Conservation (phyloP, 1,140 invertebrate genomes). For the Scaptomyza pallida region DNA sequence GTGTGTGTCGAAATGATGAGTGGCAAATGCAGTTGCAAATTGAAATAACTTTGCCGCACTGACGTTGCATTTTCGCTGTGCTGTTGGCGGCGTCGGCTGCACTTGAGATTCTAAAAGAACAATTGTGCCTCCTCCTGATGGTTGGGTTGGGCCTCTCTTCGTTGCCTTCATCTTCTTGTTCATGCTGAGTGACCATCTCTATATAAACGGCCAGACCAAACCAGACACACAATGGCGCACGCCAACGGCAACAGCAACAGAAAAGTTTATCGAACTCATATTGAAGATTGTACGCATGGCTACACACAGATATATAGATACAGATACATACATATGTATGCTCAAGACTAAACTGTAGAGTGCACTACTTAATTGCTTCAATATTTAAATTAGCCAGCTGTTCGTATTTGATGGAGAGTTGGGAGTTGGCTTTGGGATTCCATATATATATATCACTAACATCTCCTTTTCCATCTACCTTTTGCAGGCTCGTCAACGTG, state of each 20-base stretch:
- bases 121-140: slow-evolving; percentile 20
- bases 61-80: slow-evolving; percentile 34
- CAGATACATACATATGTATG: slow-evolving; percentile 17
- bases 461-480: background rate
- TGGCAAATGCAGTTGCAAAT: slow-evolving; percentile 72
- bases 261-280: slow-evolving; percentile 79
- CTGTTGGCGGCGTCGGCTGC: slow-evolving; percentile 16
- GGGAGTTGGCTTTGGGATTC: too few species aligned
- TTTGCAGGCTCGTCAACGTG: slow-evolving; percentile 96
- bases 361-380: slow-evolving; percentile 43
- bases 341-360: slow-evolving; percentile 32
- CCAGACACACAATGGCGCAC: slow-evolving; percentile 63
- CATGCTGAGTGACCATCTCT: slow-evolving; percentile 77
- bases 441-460: too few species aligned
- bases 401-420: too few species aligned
- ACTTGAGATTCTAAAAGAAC: slow-evolving; percentile 66
- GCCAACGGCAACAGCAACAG: slow-evolving; percentile 71
- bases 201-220: slow-evolving; percentile 39
- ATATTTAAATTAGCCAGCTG: slow-evolving; percentile 29
- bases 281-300: slow-evolving; percentile 82
- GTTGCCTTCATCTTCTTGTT: slow-evolving; percentile 50
- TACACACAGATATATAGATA: slow-evolving; percentile 38
- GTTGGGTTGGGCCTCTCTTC: slow-evolving; percentile 19
- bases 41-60: slow-evolving; percentile 36
- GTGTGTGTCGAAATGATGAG: slow-evolving; percentile 37